Evolutionary conservation across 2,113 vertebrate species (phyloP).

Genomic region (Phodopus roborovskii): DNA sequence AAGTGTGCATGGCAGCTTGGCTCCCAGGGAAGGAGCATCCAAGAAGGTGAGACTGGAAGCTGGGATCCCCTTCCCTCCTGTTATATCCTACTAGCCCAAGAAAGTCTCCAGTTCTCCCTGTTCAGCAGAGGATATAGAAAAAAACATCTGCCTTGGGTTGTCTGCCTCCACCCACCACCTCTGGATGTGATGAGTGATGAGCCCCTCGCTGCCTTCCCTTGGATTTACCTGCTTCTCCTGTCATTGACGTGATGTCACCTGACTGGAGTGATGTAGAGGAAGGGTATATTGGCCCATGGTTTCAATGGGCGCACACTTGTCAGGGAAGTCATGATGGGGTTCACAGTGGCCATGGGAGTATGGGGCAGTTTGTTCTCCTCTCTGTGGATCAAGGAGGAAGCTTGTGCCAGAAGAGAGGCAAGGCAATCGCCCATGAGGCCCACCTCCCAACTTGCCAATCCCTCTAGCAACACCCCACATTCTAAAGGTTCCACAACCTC

Average conservation of each 20-base stretch:
- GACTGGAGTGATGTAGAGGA: neutral
- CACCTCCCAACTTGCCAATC: neutral
- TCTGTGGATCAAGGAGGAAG: neutral
- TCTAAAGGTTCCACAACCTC: neutral
- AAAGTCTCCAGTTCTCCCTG: neutral
- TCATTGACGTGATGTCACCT: neutral
- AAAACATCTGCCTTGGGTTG: neutral
- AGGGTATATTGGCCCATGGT: neutral
- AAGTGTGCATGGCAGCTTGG: neutral
- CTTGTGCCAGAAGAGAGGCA: neutral
- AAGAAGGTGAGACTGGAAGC: neutral
- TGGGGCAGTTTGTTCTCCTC: neutral
- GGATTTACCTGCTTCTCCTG: neutral
- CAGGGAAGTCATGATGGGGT: neutral
- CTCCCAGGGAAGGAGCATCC: no score
- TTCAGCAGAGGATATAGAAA: neutral
- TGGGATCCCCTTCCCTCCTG: neutral
- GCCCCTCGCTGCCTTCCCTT: neutral
- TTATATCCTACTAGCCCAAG: neutral
- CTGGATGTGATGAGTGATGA: neutral
- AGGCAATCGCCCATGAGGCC: neutral
- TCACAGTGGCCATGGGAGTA: accelerated
- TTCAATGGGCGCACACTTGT: accelerated
- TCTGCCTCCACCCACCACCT: neutral
- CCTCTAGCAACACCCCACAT: neutral